Conservation (phyloP, 2,113 vertebrate species). For the Pyrgilauda ruficollis region DNA sequence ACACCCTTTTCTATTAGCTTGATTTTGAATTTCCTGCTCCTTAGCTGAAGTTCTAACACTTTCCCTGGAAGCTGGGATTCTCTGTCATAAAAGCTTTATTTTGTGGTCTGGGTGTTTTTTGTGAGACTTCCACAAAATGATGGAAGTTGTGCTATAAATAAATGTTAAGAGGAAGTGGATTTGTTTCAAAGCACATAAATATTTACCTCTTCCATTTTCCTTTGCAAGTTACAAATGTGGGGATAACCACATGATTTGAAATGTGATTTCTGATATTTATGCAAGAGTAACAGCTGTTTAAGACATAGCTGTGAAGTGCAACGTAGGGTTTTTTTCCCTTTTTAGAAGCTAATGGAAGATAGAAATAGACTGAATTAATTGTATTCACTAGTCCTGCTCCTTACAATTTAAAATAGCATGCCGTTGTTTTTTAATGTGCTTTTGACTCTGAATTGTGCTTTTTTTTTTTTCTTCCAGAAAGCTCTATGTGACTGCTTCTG, state of each 20-base stretch:
- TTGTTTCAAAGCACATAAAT: neutral
- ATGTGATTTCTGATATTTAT: neutral
- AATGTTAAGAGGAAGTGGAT: neutral
- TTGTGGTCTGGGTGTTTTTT: neutral
- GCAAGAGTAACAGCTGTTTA: neutral
- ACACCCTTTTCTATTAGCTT: neutral
- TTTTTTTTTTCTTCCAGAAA: constrained; percentile 77
- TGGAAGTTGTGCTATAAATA: neutral
- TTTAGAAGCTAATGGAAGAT: neutral
- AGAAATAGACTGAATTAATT: neutral
- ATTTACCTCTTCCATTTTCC: neutral
- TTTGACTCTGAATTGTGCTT: neutral
- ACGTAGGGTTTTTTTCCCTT: neutral
- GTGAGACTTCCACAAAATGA: neutral
- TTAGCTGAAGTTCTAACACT: neutral
- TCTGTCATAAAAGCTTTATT: neutral
- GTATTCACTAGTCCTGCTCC: neutral
- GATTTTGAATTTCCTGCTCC: neutral
- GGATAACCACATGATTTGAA: neutral
- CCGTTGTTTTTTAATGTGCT: neutral
- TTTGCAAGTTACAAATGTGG: neutral
- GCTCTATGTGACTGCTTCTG: constrained; percentile 92
- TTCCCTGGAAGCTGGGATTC: neutral
- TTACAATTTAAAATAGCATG: neutral
- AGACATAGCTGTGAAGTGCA: neutral